Conservation (phyloP, 2,113 vertebrate species). For the Gila orcuttii region DNA sequence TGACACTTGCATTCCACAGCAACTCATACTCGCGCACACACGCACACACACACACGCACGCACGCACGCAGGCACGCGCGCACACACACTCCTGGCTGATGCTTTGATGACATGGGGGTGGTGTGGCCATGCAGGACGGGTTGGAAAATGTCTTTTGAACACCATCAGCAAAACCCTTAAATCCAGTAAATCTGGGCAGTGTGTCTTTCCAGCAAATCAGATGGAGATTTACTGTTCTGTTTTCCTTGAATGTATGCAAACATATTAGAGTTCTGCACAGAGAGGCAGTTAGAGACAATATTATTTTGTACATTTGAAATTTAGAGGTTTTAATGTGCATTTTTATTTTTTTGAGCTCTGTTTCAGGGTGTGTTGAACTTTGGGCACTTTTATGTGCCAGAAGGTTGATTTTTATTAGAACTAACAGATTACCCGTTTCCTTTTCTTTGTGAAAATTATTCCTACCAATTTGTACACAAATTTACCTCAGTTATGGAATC, state of each 20-base stretch:
- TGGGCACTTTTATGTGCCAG: not conserved
- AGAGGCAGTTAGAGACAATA: not conserved
- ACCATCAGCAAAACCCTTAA: constrained; percentile 56
- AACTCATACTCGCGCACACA: not conserved
- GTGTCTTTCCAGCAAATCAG: constrained; percentile 11
- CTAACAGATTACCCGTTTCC: not conserved
- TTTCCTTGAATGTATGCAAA: constrained; percentile 3
- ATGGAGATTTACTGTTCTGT: constrained; percentile 24
- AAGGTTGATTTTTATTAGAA: not conserved
- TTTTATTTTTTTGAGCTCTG: not conserved
- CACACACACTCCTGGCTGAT: not conserved
- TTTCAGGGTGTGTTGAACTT: not conserved
- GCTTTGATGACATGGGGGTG: constrained; percentile 49
- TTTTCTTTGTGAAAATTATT: not conserved
- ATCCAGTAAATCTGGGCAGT: constrained; percentile 59
- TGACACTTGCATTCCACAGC: constrained; percentile 8
- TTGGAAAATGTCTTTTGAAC: constrained; percentile 52
- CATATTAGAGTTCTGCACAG: not conserved
- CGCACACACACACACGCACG: not conserved
- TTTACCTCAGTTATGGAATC: not conserved
- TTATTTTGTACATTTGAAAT: not conserved
- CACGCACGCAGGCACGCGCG: not conserved
- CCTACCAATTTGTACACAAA: not conserved
- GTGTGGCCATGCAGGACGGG: constrained; percentile 49
- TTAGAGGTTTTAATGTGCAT: not conserved